Percentiles rank a stretch among this genome's conserved stretches.
phyloP scores from a whole-genome alignment of 2,113 vertebrate species.

The Brachyhypopomus gauderio region DNA sequence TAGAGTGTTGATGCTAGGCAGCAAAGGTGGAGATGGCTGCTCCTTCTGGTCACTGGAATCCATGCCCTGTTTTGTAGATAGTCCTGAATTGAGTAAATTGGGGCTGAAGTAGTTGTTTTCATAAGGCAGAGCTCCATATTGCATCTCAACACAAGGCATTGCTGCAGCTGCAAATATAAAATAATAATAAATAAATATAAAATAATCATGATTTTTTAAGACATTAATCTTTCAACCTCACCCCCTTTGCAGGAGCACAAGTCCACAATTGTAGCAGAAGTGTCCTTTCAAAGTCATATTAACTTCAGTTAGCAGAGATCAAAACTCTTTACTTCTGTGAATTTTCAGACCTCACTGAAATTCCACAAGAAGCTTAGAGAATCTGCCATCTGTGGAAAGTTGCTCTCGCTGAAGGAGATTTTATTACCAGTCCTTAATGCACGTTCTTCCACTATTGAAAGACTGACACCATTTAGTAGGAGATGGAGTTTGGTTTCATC shows the following conservation, averaged over 20 bases:
- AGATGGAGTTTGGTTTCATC: constrained; percentile 65
- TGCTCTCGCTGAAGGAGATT: constrained; percentile 36
- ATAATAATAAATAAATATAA: no score
- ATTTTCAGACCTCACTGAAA: constrained; percentile 22
- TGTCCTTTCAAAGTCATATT: constrained; percentile 35
- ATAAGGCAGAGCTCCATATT: constrained; percentile 79
- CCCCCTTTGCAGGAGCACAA: not conserved
- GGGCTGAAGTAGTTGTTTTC: constrained; percentile 76
- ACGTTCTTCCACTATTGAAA: constrained; percentile 64
- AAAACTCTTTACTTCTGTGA: constrained; percentile 59
- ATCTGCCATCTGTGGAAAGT: not conserved
- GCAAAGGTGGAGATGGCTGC: constrained; percentile 69
- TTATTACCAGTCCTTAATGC: constrained; percentile 54
- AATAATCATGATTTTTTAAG: no score
- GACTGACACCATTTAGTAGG: constrained; percentile 52
- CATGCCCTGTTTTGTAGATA: constrained; percentile 78
- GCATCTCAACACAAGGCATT: constrained; percentile 94
- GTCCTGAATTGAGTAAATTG: constrained; percentile 80
- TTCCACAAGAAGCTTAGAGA: constrained; percentile 49
- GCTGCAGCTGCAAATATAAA: constrained; percentile 70
- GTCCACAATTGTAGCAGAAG: constrained; percentile 58
- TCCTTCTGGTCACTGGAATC: constrained; percentile 78
- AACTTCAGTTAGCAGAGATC: constrained; percentile 66
- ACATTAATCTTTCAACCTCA: constrained; percentile 19
- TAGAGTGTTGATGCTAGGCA: constrained; percentile 88